Conservation (phyloP, 2,113 vertebrate species). For the Sinocyclocheilus grahami region DNA sequence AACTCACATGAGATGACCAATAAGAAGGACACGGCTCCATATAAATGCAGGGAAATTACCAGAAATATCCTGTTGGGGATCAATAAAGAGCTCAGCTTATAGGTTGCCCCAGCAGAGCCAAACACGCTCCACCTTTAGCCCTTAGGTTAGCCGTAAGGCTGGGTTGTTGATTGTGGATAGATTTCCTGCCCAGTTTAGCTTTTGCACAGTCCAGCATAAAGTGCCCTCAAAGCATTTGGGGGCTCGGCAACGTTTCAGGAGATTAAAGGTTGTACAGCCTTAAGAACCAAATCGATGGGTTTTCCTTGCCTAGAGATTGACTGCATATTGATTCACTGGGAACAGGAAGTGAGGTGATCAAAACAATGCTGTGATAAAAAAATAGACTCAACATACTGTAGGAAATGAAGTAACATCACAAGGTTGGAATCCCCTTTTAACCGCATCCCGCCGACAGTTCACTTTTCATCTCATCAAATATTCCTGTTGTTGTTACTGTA, state of each 20-base stretch:
- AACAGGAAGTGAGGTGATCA: slow-evolving; percentile 66
- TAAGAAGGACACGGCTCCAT: background rate
- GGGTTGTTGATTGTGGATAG: slow-evolving; percentile 45
- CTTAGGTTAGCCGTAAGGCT: slow-evolving; percentile 19
- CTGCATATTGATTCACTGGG: slow-evolving; percentile 73
- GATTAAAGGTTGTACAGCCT: slow-evolving; percentile 75
- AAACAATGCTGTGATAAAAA: slow-evolving; percentile 46
- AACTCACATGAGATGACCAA: background rate
- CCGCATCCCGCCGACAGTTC: background rate
- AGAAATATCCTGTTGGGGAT: background rate
- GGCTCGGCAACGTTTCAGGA: slow-evolving; percentile 66
- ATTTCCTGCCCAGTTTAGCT: slow-evolving; percentile 54
- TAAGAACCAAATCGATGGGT: slow-evolving; percentile 71
- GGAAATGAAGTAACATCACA: slow-evolving; percentile 32
- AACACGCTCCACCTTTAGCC: slow-evolving; percentile 35
- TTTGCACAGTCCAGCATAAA: slow-evolving; percentile 53
- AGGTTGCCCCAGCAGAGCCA: slow-evolving; percentile 23
- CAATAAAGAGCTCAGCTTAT: slow-evolving; percentile 19
- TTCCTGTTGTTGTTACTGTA: slow-evolving; percentile 11
- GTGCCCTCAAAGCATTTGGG: slow-evolving; percentile 65
- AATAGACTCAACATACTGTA: slow-evolving; percentile 32
- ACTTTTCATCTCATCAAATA: background rate
- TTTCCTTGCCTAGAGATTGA: slow-evolving; percentile 76
- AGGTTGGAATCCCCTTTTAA: slow-evolving; percentile 30
- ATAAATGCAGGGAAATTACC: slow-evolving; percentile 9